These are phyloP conservation scores for Hydriomena furcata DNA, from an alignment of 2,888 invertebrate species.

Conservation along the genomic window DNA sequence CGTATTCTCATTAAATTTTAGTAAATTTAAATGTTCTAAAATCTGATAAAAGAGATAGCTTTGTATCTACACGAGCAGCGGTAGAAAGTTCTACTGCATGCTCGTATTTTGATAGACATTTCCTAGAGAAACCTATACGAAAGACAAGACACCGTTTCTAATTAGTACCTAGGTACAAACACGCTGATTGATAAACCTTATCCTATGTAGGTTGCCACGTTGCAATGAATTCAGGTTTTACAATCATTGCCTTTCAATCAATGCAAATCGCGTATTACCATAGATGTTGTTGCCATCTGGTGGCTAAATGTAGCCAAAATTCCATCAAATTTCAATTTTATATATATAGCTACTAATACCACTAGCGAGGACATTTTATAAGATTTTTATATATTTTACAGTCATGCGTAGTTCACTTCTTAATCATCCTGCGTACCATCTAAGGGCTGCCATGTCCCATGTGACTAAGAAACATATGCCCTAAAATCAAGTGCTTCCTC, in stretches of 20 bases:
- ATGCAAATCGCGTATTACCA: constrained; percentile 35
- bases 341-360: too few relatives aligned
- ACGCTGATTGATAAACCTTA: constrained; percentile 27
- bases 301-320: constrained; percentile 5
- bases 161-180: constrained; percentile 22
- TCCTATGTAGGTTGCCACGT: constrained; percentile 30
- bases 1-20: too few relatives aligned
- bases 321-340: not conserved
- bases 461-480: too few relatives aligned
- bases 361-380: too few relatives aligned
- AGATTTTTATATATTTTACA: too few relatives aligned
- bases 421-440: too few relatives aligned
- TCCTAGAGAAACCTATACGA: constrained; percentile 24
- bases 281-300: constrained; percentile 26
- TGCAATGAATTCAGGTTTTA: constrained; percentile 33
- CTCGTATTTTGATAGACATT: constrained; percentile 21
- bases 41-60: too few relatives aligned
- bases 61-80: too few relatives aligned
- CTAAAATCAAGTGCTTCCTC: too few relatives aligned
- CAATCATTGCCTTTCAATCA: constrained; percentile 39
- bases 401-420: too few relatives aligned
- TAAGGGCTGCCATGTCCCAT: too few relatives aligned
- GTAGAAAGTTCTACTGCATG: constrained; percentile 8
- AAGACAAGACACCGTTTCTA: constrained; percentile 19
- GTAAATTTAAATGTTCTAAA: too few relatives aligned